These are phyloP conservation scores for Drosophila picticornis DNA, from an alignment of 2,888 invertebrate species.

Conservation along the genomic window DNA sequence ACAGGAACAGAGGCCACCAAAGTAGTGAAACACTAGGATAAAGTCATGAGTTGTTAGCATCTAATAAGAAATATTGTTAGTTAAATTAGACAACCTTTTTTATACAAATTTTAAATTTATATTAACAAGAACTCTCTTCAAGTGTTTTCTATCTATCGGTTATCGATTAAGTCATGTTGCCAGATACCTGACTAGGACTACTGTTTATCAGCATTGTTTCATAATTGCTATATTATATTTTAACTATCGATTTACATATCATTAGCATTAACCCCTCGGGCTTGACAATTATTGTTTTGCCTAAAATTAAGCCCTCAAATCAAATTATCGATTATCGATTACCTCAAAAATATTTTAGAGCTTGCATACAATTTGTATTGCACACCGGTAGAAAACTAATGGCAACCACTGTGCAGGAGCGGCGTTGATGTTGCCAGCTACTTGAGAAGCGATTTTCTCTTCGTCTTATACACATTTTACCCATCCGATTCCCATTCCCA, in stretches of 20 bases:
- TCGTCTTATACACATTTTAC: conserved; percentile 58
- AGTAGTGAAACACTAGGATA: neutral
- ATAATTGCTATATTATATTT: neutral
- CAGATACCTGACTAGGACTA: conserved; percentile 2
- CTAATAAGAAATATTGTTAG: neutral
- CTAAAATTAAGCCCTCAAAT: neutral
- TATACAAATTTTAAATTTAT: neutral
- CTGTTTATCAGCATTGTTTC: conserved; percentile 27
- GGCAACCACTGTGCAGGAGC: conserved; percentile 38
- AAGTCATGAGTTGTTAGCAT: neutral
- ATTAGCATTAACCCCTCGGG: neutral
- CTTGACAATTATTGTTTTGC: neutral
- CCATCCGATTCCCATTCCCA: conserved; percentile 32
- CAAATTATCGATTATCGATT: too few species aligned
- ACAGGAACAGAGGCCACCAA: neutral
- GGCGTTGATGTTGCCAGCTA: conserved; percentile 52
- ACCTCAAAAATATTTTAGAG: neutral
- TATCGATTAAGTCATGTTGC: neutral
- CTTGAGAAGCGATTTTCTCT: conserved; percentile 77
- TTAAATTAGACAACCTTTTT: neutral
- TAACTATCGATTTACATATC: neutral
- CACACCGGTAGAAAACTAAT: neutral
- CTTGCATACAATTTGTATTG: neutral
- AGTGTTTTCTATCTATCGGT: neutral
- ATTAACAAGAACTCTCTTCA: neutral